Base-by-base conservation (phyloP, 2,888 invertebrate species). In the Eubasilissa splendida region DNA sequence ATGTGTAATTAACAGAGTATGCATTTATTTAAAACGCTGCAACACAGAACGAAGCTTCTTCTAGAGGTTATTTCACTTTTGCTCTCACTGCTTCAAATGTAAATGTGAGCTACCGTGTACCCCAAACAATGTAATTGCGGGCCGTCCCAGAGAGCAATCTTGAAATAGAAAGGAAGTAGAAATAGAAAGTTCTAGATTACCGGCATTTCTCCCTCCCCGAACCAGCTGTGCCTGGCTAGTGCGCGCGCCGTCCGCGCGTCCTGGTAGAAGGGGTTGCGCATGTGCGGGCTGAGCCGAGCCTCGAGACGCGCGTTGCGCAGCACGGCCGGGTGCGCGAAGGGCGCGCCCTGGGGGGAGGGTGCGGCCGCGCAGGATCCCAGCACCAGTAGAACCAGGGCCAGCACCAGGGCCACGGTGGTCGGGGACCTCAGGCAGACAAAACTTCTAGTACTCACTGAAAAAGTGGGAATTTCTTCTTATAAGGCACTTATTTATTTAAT, bases 201-300 rank as follows among this genome's bases (percentile, higher is more conserved):
- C 86, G 91, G 87, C 82, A 88, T 88, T 86, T 94, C 93, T 56
- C 93, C 93, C 12, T 92, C 90, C 70, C 92, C 92, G 81, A 93
- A 89, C 87, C 92, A 89, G 84, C 93, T 93, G 58, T 90, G 89
- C 71, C 91, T 86, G 1, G 91, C 91, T 60, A 93, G 85, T 0
- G 91, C 88, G 75, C 91, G 88, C 58, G 90, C 88, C 9, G 93
- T 88, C 76, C 91, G 87, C 0, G 92, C 92, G 81, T 93, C 92
- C 84, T 90, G 90, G 76, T 92, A 90, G 50, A 93, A 93, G 0
- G 91, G 91, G 85, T 92, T 93, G 78, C 91, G 88, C 42, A 92
- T 87, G 81, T 91, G 88, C n/a, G 88, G 87, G 1, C 93, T 93
- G 68, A 93, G 86, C 0, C 86, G 87, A 77, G 91, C 90, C 85